Base-by-base conservation (phyloP, 2,888 invertebrate genomes). In the Drosophila eohydei region DNA sequence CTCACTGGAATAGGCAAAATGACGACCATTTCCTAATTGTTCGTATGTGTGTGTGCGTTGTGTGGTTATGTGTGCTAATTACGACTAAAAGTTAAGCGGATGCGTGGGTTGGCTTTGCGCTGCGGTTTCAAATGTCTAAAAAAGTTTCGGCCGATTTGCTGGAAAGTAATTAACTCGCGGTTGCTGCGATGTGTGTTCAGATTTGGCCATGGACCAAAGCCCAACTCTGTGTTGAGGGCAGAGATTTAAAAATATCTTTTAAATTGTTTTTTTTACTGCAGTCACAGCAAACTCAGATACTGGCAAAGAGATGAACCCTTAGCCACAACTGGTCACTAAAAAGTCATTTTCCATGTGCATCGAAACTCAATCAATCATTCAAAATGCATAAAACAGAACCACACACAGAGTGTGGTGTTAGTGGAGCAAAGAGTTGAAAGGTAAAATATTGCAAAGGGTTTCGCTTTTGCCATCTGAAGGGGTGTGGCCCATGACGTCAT, bases 291-390 rank as follows among this genome's bases (percentile, higher is more conserved):
- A 7, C 6, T 34, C n/a, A 52, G 44, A 38, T 14, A 14, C 12
- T 34, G 34, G 36, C n/a, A 1, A 12, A 21, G 26, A 32, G 30
- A 8, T 28, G 8, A 36, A 7, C 26, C n/a, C 14, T 43, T 38
- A 14, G 44, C 8, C 40, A 52, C 52, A 26, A 38, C 44, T 63
- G 41, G n/a, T 34, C 30, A 56, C 63, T 36, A 46, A 81, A 83
- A 78, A 64, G 46, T 63, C 50, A 77, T 82, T 72, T 84, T 51
- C 61, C 58, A 60, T 60, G 55, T 65, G 70, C 79, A 85, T 87
- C 73, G 87, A 79, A 86, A 61, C 66, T 66, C 70, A 87, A 89
- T 85, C 74, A 87, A 89, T 85, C 87, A 89, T 74, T 69, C 52
- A 71, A 75, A 67, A 74, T 76, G 78, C 71, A 81, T 50, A 74